These are phyloP conservation scores for Eupelmus urozonus DNA, from an alignment of 2,888 invertebrate species.

Conservation along the genomic window DNA sequence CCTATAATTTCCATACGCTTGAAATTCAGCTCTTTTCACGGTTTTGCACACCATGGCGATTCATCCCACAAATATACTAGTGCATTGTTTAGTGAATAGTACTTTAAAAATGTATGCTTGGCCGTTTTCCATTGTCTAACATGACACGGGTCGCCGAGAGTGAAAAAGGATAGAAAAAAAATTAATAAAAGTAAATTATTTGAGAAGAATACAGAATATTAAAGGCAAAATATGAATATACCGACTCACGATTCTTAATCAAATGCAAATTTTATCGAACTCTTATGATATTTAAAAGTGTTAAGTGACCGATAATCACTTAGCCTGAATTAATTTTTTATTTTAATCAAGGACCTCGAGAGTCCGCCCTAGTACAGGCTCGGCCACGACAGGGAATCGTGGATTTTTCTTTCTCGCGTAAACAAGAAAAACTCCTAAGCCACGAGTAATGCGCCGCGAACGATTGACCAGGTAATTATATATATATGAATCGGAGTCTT, in stretches of 20 bases:
- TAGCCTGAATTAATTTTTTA: background rate
- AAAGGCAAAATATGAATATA: constrained; percentile 45
- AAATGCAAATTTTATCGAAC: too few relatives aligned
- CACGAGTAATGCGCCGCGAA: too few relatives aligned
- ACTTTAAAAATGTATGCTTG: constrained; percentile 26
- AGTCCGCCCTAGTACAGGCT: too few relatives aligned
- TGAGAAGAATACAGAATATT: background rate
- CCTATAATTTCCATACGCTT: background rate
- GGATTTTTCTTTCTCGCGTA: too few relatives aligned
- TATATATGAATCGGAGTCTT: too few relatives aligned
- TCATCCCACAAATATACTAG: constrained; percentile 11
- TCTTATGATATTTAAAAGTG: too few relatives aligned
- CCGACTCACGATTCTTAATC: constrained; percentile 45
- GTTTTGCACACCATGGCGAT: background rate
- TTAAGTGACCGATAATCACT: too few relatives aligned
- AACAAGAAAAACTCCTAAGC: too few relatives aligned
- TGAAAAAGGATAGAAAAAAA: constrained; percentile 24
- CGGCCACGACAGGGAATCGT: too few relatives aligned
- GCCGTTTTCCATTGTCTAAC: constrained; percentile 29
- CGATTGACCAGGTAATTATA: too few relatives aligned
- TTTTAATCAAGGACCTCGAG: too few relatives aligned
- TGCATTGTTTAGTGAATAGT: constrained; percentile 36
- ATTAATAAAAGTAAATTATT: constrained; percentile 33
- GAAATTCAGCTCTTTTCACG: background rate
- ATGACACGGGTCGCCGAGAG: constrained; percentile 18